Evolutionary conservation across 2,113 vertebrate species (phyloP).

Genomic region (Sciurus niger): DNA sequence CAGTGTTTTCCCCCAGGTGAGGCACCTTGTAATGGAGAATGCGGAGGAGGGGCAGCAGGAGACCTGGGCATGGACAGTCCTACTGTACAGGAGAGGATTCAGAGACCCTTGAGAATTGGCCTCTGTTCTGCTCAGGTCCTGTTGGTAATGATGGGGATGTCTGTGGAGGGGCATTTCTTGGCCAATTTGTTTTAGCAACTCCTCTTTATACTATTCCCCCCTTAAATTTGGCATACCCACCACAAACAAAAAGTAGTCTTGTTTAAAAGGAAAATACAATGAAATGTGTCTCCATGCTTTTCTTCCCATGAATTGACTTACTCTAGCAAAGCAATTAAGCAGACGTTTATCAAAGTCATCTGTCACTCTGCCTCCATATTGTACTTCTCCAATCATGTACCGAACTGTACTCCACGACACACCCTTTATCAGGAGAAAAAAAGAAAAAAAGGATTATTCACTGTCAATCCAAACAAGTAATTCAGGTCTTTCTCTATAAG

Average conservation of each 20-base stretch:
- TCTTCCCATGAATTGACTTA: slow-evolving; percentile 80
- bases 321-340: slow-evolving; percentile 91
- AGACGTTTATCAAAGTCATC: slow-evolving; percentile 91
- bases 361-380: slow-evolving; percentile 91
- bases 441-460: neutral
- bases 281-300: neutral
- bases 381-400: slow-evolving; percentile 92
- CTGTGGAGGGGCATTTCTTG: too few species aligned
- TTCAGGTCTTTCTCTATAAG: neutral
- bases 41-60: neutral
- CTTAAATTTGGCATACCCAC: neutral
- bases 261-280: neutral
- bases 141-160: neutral
- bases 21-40: too few species aligned
- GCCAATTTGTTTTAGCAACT: neutral
- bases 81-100: neutral
- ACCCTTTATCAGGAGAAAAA: slow-evolving; percentile 82
- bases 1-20: neutral
- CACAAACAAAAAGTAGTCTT: slow-evolving; percentile 6
- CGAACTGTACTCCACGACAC: slow-evolving; percentile 89
- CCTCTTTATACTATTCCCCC: rapidly evolving
- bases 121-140: neutral
- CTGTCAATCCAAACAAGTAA: neutral
- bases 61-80: neutral
- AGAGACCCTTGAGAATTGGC: neutral